Evolutionary conservation across 2,797 vertebrate genomes (phyloP).

Genomic region (Sternarchorhynchus goeldii): DNA sequence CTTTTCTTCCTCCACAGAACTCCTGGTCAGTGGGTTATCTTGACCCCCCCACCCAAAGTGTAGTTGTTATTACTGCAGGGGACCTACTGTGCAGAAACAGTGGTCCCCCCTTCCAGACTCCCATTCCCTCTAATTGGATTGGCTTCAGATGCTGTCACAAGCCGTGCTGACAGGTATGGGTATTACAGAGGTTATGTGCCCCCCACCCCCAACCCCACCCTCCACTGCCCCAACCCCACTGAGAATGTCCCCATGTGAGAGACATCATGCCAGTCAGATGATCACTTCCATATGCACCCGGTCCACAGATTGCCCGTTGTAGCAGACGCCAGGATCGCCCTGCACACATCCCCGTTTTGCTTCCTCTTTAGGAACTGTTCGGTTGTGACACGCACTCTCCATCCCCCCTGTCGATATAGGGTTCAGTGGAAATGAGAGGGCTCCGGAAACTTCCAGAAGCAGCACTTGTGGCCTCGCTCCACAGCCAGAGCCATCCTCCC

Average conservation of each 20-base stretch:
- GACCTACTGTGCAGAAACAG: slow-evolving; percentile 35
- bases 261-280: slow-evolving; percentile 48
- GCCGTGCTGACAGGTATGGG: slow-evolving; percentile 35
- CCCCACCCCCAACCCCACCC: slow-evolving; percentile 13
- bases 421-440: slow-evolving; percentile 34
- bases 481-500: slow-evolving; percentile 41
- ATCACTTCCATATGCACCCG: slow-evolving; percentile 55
- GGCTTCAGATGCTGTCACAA: slow-evolving; percentile 43
- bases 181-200: slow-evolving; percentile 31
- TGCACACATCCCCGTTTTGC: slow-evolving; percentile 35
- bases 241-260: slow-evolving; percentile 39
- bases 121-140: slow-evolving; percentile 43
- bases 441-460: slow-evolving; percentile 30
- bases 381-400: slow-evolving; percentile 22
- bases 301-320: background rate
- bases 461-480: slow-evolving; percentile 29
- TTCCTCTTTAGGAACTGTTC: slow-evolving; percentile 24
- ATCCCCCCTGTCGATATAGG: slow-evolving; percentile 33
- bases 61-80: slow-evolving; percentile 32
- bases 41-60: slow-evolving; percentile 15
- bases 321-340: slow-evolving; percentile 30
- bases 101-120: slow-evolving; percentile 28
- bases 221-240: background rate
- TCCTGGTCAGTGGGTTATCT: slow-evolving; percentile 15
- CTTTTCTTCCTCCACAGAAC: slow-evolving; percentile 1